Conservation (phyloP, 1,140 invertebrate species). For the Sminthurides bifidus region DNA sequence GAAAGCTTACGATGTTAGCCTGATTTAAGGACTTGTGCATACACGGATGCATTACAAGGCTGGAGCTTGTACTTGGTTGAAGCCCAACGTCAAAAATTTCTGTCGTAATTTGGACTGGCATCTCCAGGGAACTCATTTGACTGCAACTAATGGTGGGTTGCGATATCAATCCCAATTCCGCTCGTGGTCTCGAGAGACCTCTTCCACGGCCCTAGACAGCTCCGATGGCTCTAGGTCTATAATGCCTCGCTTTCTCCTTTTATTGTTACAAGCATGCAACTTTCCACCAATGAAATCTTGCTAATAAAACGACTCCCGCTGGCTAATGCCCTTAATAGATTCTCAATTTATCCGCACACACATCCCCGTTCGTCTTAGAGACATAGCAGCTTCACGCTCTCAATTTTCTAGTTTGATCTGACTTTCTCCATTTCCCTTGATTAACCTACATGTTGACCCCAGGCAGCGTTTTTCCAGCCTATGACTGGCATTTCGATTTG, state of each 20-base stretch:
- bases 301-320: constrained; percentile 28
- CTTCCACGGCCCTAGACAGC: constrained; percentile 25
- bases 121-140: constrained; percentile 33
- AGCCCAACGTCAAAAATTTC: constrained; percentile 32
- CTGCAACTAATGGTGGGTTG: constrained; percentile 33
- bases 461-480: too few relatives aligned
- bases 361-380: too few relatives aligned
- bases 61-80: constrained; percentile 11
- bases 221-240: constrained; percentile 14
- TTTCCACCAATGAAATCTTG: constrained; percentile 26
- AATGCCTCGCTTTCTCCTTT: constrained; percentile 15
- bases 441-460: too few relatives aligned
- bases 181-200: constrained; percentile 22
- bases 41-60: too few relatives aligned
- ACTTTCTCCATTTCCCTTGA: too few relatives aligned
- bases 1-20: too few relatives aligned
- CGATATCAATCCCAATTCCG: constrained; percentile 33
- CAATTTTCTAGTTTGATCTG: too few relatives aligned
- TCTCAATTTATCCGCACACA: too few relatives aligned
- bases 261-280: constrained; percentile 32
- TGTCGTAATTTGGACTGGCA: constrained; percentile 32
- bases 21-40: too few relatives aligned
- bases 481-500: too few relatives aligned
- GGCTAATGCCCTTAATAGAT: constrained; percentile 31
- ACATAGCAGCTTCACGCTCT: too few relatives aligned